Evolutionary conservation across 2,888 invertebrate species (phyloP).

Genomic region (Ametastegia equiseti): DNA sequence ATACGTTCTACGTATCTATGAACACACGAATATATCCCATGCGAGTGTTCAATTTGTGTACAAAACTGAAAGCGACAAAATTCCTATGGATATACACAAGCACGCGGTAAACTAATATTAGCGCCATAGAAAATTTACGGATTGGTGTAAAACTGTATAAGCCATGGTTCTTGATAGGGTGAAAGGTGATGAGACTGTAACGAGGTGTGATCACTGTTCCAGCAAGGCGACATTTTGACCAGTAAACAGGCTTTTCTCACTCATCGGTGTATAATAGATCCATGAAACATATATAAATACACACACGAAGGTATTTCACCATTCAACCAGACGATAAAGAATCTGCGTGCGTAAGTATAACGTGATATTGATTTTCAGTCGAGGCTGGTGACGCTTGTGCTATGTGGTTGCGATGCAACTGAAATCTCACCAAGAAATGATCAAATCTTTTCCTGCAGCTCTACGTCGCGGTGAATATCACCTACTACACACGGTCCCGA

Average conservation of each 20-base stretch:
- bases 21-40: background rate
- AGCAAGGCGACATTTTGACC: slow-evolving; percentile 4
- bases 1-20: background rate
- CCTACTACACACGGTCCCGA: background rate
- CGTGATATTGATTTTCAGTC: slow-evolving; percentile 12
- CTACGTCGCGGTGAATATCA: background rate
- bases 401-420: background rate
- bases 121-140: background rate
- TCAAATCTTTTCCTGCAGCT: background rate
- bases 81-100: background rate
- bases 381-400: background rate
- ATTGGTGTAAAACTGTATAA: background rate
- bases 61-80: background rate
- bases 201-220: slow-evolving; percentile 41
- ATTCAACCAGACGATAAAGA: background rate
- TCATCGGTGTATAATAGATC: background rate
- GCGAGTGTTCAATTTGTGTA: background rate
- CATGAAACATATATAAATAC: background rate
- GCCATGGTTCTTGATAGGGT: background rate
- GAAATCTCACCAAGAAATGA: slow-evolving; percentile 13
- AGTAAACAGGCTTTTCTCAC: slow-evolving; percentile 11
- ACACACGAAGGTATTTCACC: background rate
- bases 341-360: slow-evolving; percentile 11
- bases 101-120: slow-evolving; percentile 19
- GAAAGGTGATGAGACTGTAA: slow-evolving; percentile 33